Conservation (phyloP, 2,888 invertebrate genomes). For the Aleiodes testaceus region DNA sequence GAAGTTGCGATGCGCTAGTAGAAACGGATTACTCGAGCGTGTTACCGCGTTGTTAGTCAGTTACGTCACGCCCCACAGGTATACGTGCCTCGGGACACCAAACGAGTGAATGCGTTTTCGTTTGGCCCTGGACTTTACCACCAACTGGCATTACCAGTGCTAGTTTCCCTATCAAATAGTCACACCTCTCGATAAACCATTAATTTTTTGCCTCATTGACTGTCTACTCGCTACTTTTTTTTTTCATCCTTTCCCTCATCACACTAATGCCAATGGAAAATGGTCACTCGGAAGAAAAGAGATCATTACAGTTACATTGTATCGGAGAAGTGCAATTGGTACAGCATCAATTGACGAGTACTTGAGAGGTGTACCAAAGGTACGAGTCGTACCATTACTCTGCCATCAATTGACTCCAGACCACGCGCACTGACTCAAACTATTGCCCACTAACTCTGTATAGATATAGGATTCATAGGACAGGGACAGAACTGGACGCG, state of each 20-base stretch:
- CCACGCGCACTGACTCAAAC: constrained; percentile 38
- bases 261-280: too few species aligned
- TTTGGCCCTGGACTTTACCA: not conserved
- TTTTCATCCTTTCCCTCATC: too few species aligned
- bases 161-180: constrained; percentile 26
- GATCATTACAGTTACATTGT: not conserved
- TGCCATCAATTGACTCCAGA: constrained; percentile 49
- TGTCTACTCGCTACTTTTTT: too few species aligned
- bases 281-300: too few species aligned
- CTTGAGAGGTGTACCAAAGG: constrained; percentile 25
- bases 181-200: constrained; percentile 2
- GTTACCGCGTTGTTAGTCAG: constrained; percentile 54
- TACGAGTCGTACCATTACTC: constrained; percentile 45
- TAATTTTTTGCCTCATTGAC: too few species aligned
- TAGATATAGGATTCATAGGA: constrained; percentile 14
- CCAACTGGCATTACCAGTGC: constrained; percentile 17
- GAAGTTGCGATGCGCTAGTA: constrained; percentile 48
- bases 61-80: constrained; percentile 52
- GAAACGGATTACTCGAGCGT: constrained; percentile 55
- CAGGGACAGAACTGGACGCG: constrained; percentile 37
- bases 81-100: constrained; percentile 49
- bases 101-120: constrained; percentile 34
- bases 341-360: constrained; percentile 14
- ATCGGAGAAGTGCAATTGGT: constrained; percentile 3
- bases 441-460: not conserved